These are phyloP conservation scores for Serinus canaria DNA, from an alignment of 2,113 vertebrate species.

Conservation along the genomic window DNA sequence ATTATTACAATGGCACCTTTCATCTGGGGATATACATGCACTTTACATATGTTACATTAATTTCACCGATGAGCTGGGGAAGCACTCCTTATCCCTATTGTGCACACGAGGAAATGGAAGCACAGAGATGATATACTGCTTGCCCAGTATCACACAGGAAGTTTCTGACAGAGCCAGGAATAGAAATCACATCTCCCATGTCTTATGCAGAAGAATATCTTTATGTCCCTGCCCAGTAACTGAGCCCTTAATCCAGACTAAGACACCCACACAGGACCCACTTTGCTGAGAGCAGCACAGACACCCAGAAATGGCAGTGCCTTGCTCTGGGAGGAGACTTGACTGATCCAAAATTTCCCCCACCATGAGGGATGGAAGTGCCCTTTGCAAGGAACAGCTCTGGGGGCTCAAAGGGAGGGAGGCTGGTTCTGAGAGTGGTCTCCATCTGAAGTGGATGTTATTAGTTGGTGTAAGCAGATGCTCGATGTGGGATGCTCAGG, in stretches of 20 bases:
- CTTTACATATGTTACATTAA: conserved; percentile 70
- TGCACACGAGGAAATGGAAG: conserved; percentile 63
- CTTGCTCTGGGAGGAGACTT: neutral
- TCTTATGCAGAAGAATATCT: conserved; percentile 62
- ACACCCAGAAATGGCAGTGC: neutral
- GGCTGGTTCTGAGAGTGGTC: neutral
- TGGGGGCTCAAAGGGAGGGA: neutral
- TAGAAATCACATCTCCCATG: conserved; percentile 54
- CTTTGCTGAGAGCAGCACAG: neutral
- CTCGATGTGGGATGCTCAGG: neutral
- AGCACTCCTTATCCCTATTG: conserved; percentile 63
- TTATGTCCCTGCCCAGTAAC: conserved; percentile 45
- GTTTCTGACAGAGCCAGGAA: conserved; percentile 64
- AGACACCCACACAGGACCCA: conserved; percentile 47
- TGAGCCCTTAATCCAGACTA: conserved; percentile 60
- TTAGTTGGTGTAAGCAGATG: conserved; percentile 61
- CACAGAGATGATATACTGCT: conserved; percentile 12
- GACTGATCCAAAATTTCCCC: neutral
- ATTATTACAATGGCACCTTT: conserved; percentile 69
- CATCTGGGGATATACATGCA: conserved; percentile 66
- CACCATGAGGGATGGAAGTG: neutral
- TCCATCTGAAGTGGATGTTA: conserved; percentile 40
- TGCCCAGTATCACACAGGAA: conserved; percentile 57
- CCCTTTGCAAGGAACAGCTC: neutral
- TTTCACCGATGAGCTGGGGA: conserved; percentile 63